phyloP scores from a whole-genome alignment of 1,140 invertebrate species.

The Pseudomyrmex cubaensis region DNA sequence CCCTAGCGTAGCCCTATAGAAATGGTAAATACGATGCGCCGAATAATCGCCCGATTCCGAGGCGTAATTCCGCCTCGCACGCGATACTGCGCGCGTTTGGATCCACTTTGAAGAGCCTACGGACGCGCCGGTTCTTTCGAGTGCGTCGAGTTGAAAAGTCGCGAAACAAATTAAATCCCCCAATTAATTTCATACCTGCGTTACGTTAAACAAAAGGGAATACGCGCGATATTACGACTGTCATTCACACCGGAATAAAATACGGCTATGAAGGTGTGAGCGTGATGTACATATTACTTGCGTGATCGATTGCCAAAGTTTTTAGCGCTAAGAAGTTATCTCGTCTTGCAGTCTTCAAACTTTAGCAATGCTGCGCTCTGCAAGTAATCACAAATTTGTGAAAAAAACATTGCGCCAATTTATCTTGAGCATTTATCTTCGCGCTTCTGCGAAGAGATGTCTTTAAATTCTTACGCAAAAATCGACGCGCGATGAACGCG shows the following conservation, averaged over 20 bases:
- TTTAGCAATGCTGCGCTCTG: neutral
- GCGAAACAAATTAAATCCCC: neutral
- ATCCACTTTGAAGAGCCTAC: neutral
- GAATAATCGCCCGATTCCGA: constrained; percentile 38
- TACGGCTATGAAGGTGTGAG: neutral
- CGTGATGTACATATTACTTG: neutral
- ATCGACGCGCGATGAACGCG: neutral
- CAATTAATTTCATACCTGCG: neutral
- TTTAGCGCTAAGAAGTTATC: constrained; percentile 33
- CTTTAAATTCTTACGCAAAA: no score
- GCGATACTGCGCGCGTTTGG: neutral
- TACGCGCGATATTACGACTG: no score
- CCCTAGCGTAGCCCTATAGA: constrained; percentile 38
- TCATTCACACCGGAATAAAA: neutral
- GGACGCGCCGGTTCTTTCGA: neutral
- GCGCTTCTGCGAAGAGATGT: no score
- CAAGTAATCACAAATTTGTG: neutral
- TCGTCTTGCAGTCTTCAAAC: constrained; percentile 40
- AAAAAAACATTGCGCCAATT: constrained; percentile 3
- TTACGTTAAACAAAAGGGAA: neutral
- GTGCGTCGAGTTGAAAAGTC: neutral
- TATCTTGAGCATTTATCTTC: neutral
- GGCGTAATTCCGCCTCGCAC: constrained; percentile 24
- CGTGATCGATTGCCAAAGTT: constrained; percentile 26
- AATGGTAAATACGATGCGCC: constrained; percentile 48